Conservation (phyloP, 2,888 invertebrate genomes). For the Atherix ibis region DNA sequence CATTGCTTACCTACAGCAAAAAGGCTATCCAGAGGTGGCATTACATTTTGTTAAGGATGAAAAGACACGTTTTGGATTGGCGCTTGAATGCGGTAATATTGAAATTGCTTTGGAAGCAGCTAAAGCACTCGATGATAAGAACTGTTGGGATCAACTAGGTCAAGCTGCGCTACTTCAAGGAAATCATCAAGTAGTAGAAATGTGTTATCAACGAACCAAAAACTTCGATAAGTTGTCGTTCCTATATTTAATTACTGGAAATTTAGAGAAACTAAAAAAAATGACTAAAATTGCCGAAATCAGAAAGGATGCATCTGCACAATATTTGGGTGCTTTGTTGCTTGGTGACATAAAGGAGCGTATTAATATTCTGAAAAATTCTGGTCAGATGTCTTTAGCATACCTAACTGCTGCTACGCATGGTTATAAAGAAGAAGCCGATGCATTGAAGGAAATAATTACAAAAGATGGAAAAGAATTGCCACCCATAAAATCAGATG, state of each 20-base stretch:
- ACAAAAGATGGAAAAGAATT: conserved; percentile 46
- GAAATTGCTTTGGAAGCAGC: conserved; percentile 96
- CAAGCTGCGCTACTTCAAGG: conserved; percentile 87
- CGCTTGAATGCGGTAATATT: conserved; percentile 95
- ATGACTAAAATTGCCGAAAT: conserved; percentile 99
- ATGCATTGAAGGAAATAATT: conserved; percentile 47
- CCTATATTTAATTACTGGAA: conserved; percentile 94
- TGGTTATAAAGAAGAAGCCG: conserved; percentile 67
- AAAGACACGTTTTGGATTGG: conserved; percentile 87
- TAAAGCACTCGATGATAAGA: conserved; percentile 80
- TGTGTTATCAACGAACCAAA: conserved; percentile 99
- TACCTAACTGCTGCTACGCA: conserved; percentile 92
- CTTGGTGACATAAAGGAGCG: conserved; percentile 86
- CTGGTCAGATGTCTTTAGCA: conserved; percentile 65
- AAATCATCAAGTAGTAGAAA: conserved; percentile 92
- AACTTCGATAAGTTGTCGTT: conserved; percentile 98
- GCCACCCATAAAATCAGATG: conserved; percentile 59
- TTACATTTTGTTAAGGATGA: conserved; percentile 98
- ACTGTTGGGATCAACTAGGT: conserved; percentile 91
- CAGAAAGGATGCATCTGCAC: conserved; percentile 88
- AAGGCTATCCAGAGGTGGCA: conserved; percentile 98
- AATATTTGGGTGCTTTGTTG: conserved; percentile 87
- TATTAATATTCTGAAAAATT: conserved; percentile 62
- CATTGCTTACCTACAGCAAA: conserved; percentile 96
- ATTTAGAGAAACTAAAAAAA: conserved; percentile 89